Evolutionary conservation across 2,113 vertebrate species (phyloP).

Genomic region (Candoia aspera): DNA sequence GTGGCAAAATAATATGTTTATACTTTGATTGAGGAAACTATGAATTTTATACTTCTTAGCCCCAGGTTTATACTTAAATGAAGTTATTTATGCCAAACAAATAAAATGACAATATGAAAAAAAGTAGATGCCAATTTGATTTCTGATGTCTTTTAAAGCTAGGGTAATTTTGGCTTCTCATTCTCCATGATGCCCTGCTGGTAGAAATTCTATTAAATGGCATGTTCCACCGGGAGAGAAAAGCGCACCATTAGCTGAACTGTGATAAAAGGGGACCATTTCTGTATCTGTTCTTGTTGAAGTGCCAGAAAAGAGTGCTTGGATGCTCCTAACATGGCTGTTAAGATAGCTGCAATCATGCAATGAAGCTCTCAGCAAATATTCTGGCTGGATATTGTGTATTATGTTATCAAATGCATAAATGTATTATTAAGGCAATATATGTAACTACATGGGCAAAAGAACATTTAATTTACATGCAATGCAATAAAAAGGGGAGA

Average conservation of each 20-base stretch:
- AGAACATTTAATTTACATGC: not conserved
- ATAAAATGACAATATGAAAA: not conserved
- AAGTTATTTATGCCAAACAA: not conserved
- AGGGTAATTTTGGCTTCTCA: not conserved
- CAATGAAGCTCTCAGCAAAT: not conserved
- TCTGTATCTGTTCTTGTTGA: not conserved
- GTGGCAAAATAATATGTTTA: not conserved
- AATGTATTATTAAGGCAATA: not conserved
- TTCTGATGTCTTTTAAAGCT: not conserved
- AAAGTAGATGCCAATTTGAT: not conserved
- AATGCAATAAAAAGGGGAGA: too few species aligned
- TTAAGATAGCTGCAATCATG: not conserved
- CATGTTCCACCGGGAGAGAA: not conserved
- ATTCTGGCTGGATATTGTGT: not conserved
- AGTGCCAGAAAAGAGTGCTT: not conserved
- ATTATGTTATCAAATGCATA: not conserved
- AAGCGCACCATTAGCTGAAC: not conserved
- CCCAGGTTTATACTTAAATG: not conserved
- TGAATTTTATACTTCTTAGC: not conserved
- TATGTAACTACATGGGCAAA: not conserved
- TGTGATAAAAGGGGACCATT: not conserved
- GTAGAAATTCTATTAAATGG: slow-evolving; percentile 5
- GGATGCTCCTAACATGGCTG: not conserved
- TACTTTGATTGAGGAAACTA: not conserved
- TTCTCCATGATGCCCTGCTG: not conserved